These are phyloP conservation scores for Andrena flavipes DNA, from an alignment of 2,888 invertebrate species.

Conservation along the genomic window DNA sequence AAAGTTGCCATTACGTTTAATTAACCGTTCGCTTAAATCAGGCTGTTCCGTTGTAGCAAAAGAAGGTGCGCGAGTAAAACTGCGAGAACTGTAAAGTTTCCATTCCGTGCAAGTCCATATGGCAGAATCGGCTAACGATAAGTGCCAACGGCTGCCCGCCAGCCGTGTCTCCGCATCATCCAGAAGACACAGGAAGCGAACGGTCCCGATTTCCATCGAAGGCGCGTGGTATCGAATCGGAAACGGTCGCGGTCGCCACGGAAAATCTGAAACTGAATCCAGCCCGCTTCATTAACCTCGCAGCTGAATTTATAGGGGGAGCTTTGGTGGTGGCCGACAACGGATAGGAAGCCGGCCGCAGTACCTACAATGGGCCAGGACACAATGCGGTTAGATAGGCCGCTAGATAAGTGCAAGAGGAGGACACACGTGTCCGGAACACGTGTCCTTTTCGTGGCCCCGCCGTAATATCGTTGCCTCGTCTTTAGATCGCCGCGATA, in stretches of 20 bases:
- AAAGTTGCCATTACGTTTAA: constrained; percentile 8
- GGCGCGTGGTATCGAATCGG: constrained; percentile 1
- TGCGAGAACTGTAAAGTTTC: too few relatives aligned
- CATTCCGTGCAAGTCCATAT: too few relatives aligned
- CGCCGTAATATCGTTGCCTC: constrained; percentile 61
- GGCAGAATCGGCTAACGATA: too few relatives aligned
- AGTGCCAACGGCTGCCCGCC: too few relatives aligned
- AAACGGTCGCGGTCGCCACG: constrained; percentile 15
- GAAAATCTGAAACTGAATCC: constrained; percentile 51
- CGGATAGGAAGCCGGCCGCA: constrained; percentile 48
- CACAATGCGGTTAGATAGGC: constrained; percentile 69
- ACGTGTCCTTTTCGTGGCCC: constrained; percentile 73
- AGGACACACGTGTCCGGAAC: constrained; percentile 76
- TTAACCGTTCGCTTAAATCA: constrained; percentile 7
- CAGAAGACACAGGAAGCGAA: not conserved
- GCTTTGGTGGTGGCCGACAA: constrained; percentile 49
- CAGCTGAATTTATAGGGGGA: constrained; percentile 59
- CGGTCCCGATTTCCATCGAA: constrained; percentile 2
- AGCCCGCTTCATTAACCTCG: constrained; percentile 61
- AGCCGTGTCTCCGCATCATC: not conserved
- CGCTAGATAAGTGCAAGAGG: constrained; percentile 66
- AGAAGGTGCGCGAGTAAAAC: not conserved
- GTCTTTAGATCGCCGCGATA: constrained; percentile 69
- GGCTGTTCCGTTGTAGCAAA: not conserved
- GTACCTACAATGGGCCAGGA: constrained; percentile 61